Evolutionary conservation across 2,888 invertebrate species (phyloP), one percentile per base, ranked within the genome.

Genomic region (Operophtera brumata): DNA sequence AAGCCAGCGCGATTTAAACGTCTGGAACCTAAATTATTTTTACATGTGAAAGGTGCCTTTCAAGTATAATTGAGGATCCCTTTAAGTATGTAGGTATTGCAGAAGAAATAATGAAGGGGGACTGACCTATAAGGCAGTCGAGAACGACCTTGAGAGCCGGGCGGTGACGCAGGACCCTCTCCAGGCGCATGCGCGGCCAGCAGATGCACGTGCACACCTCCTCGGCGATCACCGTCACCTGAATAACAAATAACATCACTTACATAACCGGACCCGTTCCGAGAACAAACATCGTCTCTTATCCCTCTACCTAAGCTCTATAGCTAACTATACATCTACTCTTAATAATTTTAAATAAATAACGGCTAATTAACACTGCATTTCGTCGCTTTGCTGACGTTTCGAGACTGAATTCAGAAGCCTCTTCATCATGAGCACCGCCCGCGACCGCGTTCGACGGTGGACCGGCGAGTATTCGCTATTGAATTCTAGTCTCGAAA

Each of bases 221-320:
- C 75, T 94, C 94, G 9, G 96, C 96, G 43, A 94, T 92, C 70
- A 95, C 93, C 57, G 94, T 94, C 71, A 95, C 95, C 93, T 93
- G 80, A n/a, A 70, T 44, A 56, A 57, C 45, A 58, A 52, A 45
- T 50, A 44, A 55, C 57, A 56, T 56, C 25, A 55, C 34, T 49
- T 50, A 50, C 25, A 37, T 50, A 47, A 46, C 45, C 46, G 30
- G 32, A 49, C n/a, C 49, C 32, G 36, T 41, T 49, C 25, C 40
- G 20, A 39, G 35, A 8, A 44, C 25, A 41, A 47, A 51, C 51
- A 54, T 10, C 35, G 10, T 25, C 26, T 28, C 35, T 35, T 26
- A 34, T 26, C 34, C n/a, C 26, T 1, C 13, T 34, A 28, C 13
- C 12, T n/a, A 36, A 36, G 7, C 14, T n/a, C n/a, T 26, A 36